Conservation (phyloP, 92 coral and sea anemone genomes). For the Umimayanthus kanabou region DNA sequence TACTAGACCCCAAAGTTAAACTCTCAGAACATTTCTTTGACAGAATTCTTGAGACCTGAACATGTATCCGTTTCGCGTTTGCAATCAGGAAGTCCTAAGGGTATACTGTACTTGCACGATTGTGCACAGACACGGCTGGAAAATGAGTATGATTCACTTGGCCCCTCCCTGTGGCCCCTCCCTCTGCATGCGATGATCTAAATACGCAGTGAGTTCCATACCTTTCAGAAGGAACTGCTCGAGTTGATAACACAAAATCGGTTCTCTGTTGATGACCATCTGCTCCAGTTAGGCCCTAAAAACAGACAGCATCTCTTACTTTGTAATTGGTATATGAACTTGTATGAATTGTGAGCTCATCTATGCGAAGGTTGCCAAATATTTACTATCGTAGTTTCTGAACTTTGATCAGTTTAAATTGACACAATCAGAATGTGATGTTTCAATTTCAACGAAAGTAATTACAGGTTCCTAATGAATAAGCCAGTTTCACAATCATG, state of each 20-base stretch:
- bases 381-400: neutral
- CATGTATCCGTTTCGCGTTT: too few species aligned
- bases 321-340: neutral
- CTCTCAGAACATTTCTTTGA: too few species aligned
- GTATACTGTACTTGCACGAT: too few species aligned
- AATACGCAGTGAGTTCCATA: neutral
- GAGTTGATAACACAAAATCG: slow-evolving; percentile 69
- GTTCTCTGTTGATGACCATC: slow-evolving; percentile 91
- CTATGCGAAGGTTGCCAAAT: too few species aligned
- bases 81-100: too few species aligned
- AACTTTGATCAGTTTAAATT: neutral
- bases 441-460: neutral
- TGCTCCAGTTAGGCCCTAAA: slow-evolving; percentile 89
- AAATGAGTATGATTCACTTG: too few species aligned
- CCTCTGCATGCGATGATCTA: neutral
- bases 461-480: neutral
- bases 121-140: too few species aligned
- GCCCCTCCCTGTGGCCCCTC: too few species aligned
- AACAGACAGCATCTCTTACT: neutral
- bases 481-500: too few species aligned
- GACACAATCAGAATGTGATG: neutral
- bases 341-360: neutral
- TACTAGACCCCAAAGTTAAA: too few species aligned
- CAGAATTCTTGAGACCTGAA: too few species aligned
- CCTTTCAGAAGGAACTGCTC: slow-evolving; percentile 67